phyloP scores from a whole-genome alignment of 2,797 vertebrate genomes.

The Cygnus olor region DNA sequence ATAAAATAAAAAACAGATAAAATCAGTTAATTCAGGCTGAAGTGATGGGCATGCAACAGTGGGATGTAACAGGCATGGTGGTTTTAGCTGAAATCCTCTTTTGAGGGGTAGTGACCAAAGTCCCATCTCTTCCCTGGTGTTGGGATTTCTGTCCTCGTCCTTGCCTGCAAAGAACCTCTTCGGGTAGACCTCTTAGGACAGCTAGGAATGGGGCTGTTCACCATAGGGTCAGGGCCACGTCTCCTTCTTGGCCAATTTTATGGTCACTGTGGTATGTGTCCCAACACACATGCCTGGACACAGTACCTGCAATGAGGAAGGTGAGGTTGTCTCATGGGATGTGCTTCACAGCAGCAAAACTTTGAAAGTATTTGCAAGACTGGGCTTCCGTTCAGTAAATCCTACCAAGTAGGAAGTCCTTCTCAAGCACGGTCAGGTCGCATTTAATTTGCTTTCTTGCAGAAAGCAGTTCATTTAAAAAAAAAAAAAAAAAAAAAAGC shows the following conservation, averaged over 20 bases:
- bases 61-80: no score
- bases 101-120: neutral
- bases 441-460: neutral
- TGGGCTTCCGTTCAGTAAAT: neutral
- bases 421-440: rapidly evolving
- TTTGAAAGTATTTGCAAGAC: neutral
- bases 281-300: rapidly evolving
- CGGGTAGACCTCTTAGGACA: neutral
- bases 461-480: neutral
- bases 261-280: rapidly evolving
- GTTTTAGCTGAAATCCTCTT: no score
- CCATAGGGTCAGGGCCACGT: rapidly evolving
- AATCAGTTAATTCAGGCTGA: neutral
- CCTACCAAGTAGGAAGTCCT: neutral
- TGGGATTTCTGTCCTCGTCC: neutral
- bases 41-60: neutral
- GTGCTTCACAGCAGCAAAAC: neutral
- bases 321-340: neutral
- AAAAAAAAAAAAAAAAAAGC: no score
- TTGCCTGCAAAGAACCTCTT: neutral
- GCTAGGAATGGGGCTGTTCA: neutral
- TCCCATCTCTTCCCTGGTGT: neutral
- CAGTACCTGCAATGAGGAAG: rapidly evolving
- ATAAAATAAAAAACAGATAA: neutral
- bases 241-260: neutral